Evolutionary conservation across 1,140 invertebrate species (phyloP).

Genomic region (Meloidogyne exigua): DNA sequence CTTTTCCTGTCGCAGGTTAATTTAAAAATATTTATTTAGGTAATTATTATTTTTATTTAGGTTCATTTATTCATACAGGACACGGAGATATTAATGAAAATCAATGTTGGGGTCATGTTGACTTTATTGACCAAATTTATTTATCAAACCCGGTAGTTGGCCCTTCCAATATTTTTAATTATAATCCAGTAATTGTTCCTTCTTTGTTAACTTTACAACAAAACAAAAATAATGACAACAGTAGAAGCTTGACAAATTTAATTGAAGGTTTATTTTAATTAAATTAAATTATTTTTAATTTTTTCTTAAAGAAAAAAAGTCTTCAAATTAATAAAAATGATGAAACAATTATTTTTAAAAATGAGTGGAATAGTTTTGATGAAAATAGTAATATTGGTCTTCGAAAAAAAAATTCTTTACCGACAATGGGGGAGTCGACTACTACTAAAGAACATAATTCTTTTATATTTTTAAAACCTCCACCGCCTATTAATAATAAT

Average conservation of each 20-base stretch:
- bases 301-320: no score
- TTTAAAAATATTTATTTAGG: constrained; percentile 19
- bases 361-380: not conserved
- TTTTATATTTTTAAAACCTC: not conserved
- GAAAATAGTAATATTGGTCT: not conserved
- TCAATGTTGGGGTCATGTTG: constrained; percentile 42
- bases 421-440: not conserved
- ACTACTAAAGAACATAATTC: not conserved
- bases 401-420: constrained; percentile 2
- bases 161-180: not conserved
- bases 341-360: not conserved
- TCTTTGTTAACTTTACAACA: constrained; percentile 12
- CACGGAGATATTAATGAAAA: constrained; percentile 41
- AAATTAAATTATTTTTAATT: no score
- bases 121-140: constrained; percentile 48
- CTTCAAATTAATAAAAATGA: no score
- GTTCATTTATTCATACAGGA: constrained; percentile 50
- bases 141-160: constrained; percentile 39
- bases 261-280: not conserved
- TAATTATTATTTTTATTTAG: constrained; percentile 21
- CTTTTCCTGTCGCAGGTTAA: constrained; percentile 28
- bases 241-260: not conserved
- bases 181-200: constrained; percentile 1
- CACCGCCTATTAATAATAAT: not conserved
- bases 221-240: constrained; percentile 7